Conservation (phyloP, 2,888 invertebrate species). For the Scaptomyza caliginosa region DNA sequence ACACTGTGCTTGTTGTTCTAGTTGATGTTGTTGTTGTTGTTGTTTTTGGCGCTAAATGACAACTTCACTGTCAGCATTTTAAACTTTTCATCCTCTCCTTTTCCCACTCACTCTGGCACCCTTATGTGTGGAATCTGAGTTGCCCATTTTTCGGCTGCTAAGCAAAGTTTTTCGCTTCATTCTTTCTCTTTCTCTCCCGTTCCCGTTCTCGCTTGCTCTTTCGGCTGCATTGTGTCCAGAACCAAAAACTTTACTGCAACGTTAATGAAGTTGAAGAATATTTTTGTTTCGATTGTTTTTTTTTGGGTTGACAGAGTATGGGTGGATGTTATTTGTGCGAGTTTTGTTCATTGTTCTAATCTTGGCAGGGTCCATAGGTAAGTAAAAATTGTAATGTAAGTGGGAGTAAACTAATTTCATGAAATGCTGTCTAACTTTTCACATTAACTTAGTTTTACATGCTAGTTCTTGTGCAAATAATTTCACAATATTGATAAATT, state of each 20-base stretch:
- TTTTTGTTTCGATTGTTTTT: slow-evolving; percentile 25
- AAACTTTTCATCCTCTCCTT: slow-evolving; percentile 52
- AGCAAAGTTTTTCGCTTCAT: slow-evolving; percentile 57
- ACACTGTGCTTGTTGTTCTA: slow-evolving; percentile 52
- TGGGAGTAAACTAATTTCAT: neutral
- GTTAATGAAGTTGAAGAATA: slow-evolving; percentile 73
- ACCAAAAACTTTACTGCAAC: slow-evolving; percentile 61
- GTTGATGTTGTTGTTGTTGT: slow-evolving; percentile 11
- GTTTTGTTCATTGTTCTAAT: slow-evolving; percentile 17
- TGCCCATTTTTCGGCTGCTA: slow-evolving; percentile 61
- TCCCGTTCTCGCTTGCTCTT: neutral
- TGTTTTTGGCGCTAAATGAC: slow-evolving; percentile 65
- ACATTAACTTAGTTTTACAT: neutral
- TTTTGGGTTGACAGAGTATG: slow-evolving; percentile 28
- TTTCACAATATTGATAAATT: slow-evolving; percentile 1
- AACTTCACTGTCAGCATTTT: slow-evolving; percentile 75
- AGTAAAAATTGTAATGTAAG: slow-evolving; percentile 12
- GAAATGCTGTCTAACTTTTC: neutral
- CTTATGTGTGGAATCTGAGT: slow-evolving; percentile 21
- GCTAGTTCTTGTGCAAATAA: neutral
- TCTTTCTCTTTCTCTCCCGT: slow-evolving; percentile 4
- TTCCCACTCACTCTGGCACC: neutral
- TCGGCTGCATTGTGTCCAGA: slow-evolving; percentile 46
- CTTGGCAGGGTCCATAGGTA: slow-evolving; percentile 11
- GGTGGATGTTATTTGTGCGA: slow-evolving; percentile 14